Evolutionary conservation across 2,888 invertebrate genomes (phyloP), one percentile per base, ranked within the genome.

Genomic region (Erebia epiphron): DNA sequence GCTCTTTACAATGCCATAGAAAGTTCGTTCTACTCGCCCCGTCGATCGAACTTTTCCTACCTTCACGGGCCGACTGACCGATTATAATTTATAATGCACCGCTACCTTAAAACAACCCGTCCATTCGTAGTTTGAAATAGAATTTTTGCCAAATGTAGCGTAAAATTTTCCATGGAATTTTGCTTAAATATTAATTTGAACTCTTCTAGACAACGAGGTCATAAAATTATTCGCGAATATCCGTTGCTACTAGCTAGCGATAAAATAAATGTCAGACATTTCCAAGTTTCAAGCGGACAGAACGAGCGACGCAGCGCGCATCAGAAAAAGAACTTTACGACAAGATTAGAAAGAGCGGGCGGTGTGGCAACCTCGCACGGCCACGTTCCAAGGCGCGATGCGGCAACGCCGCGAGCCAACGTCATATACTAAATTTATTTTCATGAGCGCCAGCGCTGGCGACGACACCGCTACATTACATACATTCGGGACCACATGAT

Each of bases 271-370:
- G 90, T 89, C 91, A 86, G 89, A 89, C 89, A 87, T 88, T 90
- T 89, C 86, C 91, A 89, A 91, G 92, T 92, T 92, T 90, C 88
- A 80, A 90, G 84, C 90, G 85, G 85, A 87, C 90, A 90, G 90
- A 88, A 90, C 87, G 87, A 88, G 88, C 90, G 89, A 89, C 90
- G 88, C 90, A 91, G 83, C 86, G 91, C 89, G 92, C 91, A 91
- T 92, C 92, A 93, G 92, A 93, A 93, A 92, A 93, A 93, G 93
- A 93, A 92, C 92, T 93, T 92, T 92, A 93, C 92, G 92, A 92
- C 93, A 85, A 92, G 93, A 93, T 93, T 93, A 93, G 93, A 92
- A 93, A 92, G 93, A 93, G 92, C 92, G 89, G 78, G 80, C 91
- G 87, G 88, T 81, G 86, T 84, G 93, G 93, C 93, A 93, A 92